These are phyloP conservation scores for Piprites chloris DNA, from an alignment of 2,113 vertebrate species.

Conservation along the genomic window DNA sequence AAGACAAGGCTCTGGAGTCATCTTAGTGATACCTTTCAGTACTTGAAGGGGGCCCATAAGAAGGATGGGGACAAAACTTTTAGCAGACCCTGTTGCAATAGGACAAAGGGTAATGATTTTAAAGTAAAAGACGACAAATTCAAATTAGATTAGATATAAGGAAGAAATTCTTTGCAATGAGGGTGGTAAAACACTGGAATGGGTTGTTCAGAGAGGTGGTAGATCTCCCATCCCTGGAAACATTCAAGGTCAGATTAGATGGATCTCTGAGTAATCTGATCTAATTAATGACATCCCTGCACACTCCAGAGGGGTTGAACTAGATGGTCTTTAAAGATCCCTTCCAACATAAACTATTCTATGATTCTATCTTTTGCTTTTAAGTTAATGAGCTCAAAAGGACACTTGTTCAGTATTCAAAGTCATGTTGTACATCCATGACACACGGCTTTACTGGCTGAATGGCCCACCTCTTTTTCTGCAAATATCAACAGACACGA, in stretches of 20 bases:
- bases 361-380: neutral
- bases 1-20: neutral
- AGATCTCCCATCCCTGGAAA: neutral
- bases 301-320: neutral
- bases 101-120: neutral
- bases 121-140: neutral
- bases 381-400: neutral
- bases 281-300: neutral
- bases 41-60: no score
- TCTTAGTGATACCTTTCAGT: neutral
- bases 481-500: neutral
- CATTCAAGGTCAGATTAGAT: neutral
- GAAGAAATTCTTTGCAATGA: neutral
- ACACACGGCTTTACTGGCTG: neutral
- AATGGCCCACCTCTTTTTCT: neutral
- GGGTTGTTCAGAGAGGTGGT: neutral
- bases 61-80: neutral
- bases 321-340: neutral
- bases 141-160: neutral
- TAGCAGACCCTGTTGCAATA: fast-evolving
- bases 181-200: neutral
- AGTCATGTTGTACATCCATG: neutral
- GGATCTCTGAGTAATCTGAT: neutral
- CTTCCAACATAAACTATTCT: neutral
- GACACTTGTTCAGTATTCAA: neutral